Evolutionary conservation across 2,113 vertebrate species (phyloP).

Genomic region (Tychaedon coryphoeus): DNA sequence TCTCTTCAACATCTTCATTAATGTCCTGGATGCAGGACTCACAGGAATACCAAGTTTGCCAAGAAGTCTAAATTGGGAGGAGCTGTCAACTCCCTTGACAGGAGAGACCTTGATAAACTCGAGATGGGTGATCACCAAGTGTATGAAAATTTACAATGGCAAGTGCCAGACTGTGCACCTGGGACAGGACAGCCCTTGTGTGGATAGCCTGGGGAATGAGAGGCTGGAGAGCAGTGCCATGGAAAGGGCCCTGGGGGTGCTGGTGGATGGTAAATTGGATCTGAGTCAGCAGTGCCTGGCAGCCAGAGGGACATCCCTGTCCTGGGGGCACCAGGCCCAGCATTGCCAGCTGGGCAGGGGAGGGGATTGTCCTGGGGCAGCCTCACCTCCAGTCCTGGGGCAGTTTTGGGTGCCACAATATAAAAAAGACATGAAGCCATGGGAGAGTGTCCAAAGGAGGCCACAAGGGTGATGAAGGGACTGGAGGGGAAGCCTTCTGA

Average conservation of each 20-base stretch:
- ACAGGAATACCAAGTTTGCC: background rate
- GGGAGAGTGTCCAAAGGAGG: background rate
- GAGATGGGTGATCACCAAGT: background rate
- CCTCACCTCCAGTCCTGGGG: background rate
- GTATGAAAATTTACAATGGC: fast-evolving
- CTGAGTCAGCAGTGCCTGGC: background rate
- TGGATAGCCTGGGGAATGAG: background rate
- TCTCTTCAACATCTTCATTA: background rate
- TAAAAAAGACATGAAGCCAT: background rate
- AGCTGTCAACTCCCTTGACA: fast-evolving
- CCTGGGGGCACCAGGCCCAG: background rate
- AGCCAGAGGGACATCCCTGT: background rate
- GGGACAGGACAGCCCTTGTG: background rate
- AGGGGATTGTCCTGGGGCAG: no score
- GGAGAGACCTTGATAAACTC: background rate
- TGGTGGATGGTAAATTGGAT: fast-evolving
- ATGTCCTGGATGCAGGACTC: background rate
- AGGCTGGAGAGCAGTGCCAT: background rate
- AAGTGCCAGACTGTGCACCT: fast-evolving
- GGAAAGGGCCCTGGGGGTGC: background rate
- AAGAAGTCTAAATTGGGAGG: background rate
- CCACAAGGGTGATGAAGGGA: fast-evolving
- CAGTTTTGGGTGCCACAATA: no score
- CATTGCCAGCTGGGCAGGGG: fast-evolving
- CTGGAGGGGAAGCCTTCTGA: background rate